Percentiles rank a stretch among this genome's conserved stretches.
Conservation (phyloP, 2,888 invertebrate species). For the Nomada goodeniana region DNA sequence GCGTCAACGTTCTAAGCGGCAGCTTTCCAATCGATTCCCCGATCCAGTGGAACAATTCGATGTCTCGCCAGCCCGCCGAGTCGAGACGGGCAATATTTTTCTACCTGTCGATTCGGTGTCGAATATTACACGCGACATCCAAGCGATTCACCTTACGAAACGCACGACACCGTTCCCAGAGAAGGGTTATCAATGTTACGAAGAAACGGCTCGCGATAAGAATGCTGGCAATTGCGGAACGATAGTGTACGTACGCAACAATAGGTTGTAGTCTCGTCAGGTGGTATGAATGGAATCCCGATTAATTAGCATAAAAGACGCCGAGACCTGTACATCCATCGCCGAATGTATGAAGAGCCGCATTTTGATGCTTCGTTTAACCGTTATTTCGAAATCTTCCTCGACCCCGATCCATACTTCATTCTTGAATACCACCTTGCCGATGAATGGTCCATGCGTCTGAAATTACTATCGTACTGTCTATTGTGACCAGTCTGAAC, state of each 20-base stretch:
- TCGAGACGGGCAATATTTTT: neutral
- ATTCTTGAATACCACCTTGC: neutral
- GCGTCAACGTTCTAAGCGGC: neutral
- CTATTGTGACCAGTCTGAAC: neutral
- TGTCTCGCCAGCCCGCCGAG: neutral
- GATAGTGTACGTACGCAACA: slow-evolving; percentile 44
- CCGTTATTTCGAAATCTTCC: slow-evolving; percentile 69
- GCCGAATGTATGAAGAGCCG: slow-evolving; percentile 28
- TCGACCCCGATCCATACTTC: slow-evolving; percentile 65
- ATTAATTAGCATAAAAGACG: slow-evolving; percentile 55
- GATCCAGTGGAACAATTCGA: neutral
- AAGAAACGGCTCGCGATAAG: slow-evolving; percentile 31
- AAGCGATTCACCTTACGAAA: slow-evolving; percentile 23
- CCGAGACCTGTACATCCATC: slow-evolving; percentile 24
- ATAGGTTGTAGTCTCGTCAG: slow-evolving; percentile 50
- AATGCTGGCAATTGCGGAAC: slow-evolving; percentile 17
- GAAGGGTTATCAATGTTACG: slow-evolving; percentile 5
- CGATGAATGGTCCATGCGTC: neutral
- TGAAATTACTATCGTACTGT: neutral
- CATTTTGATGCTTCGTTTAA: slow-evolving; percentile 62
- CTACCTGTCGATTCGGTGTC: neutral
- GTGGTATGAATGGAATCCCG: slow-evolving; percentile 54
- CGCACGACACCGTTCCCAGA: neutral
- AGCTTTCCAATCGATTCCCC: neutral
- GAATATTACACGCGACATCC: neutral